phyloP scores from a whole-genome alignment of 1,140 invertebrate genomes.

The Macrosteles quadrilineatus region DNA sequence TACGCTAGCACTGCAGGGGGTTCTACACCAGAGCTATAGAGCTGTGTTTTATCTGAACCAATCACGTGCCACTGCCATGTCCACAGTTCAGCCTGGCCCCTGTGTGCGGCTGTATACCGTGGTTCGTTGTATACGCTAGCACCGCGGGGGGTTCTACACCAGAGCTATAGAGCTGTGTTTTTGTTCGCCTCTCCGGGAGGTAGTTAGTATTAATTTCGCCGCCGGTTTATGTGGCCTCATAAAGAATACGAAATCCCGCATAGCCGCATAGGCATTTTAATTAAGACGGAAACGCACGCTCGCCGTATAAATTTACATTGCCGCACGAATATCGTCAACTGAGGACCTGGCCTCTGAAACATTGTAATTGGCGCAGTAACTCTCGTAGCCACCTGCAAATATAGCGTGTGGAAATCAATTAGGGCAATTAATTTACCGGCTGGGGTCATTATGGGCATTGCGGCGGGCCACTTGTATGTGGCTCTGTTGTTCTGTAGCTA shows the following conservation, averaged over 20 bases:
- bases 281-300: constrained; percentile 5
- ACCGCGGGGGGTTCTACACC: no score
- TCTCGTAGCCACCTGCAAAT: neutral
- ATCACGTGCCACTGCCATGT: no score
- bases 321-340: neutral
- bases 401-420: constrained; percentile 19
- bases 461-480: no score
- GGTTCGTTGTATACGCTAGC: no score
- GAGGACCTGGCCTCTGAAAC: neutral
- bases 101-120: no score
- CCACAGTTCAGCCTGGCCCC: no score
- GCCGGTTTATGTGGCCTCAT: constrained; percentile 12
- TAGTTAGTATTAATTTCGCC: constrained; percentile 18
- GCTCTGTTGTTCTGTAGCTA: no score
- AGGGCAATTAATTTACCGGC: constrained; percentile 14
- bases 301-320: no score
- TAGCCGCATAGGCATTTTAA: constrained; percentile 19
- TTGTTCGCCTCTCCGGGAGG: neutral
- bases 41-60: no score
- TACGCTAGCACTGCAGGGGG: no score
- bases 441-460: no score
- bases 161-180: neutral
- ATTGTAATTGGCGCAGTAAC: constrained; percentile 9
- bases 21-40: no score
- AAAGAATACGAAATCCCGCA: constrained; percentile 13